These are phyloP conservation scores for Athalia circularis DNA, from an alignment of 2,888 invertebrate species.

Conservation along the genomic window DNA sequence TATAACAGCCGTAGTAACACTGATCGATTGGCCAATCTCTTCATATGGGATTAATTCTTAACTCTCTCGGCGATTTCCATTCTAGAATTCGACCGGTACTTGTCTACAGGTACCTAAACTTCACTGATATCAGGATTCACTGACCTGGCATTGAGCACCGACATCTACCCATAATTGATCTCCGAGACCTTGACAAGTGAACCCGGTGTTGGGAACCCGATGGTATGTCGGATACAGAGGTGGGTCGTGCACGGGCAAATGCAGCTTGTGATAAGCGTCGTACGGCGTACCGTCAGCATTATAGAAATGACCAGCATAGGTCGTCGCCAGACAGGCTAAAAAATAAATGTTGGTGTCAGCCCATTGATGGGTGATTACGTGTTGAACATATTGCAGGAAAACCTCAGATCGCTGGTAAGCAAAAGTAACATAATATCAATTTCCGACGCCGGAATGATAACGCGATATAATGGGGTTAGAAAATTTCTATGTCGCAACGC, in stretches of 20 bases:
- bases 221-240: constrained; percentile 77
- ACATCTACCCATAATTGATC: constrained; percentile 76
- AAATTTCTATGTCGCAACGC: too few species aligned
- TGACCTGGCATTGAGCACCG: constrained; percentile 76
- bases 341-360: background rate
- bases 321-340: constrained; percentile 32
- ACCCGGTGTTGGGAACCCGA: constrained; percentile 73
- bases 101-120: background rate
- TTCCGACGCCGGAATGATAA: too few species aligned
- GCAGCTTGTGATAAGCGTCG: constrained; percentile 78
- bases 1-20: background rate
- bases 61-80: background rate
- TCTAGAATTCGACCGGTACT: background rate
- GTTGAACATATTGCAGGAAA: too few species aligned
- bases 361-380: too few species aligned
- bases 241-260: constrained; percentile 76
- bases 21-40: background rate
- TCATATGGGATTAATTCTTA: background rate
- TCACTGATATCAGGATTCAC: background rate
- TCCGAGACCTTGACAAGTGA: constrained; percentile 72
- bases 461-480: too few species aligned
- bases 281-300: constrained; percentile 70
- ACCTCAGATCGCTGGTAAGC: too few species aligned
- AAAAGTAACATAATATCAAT: too few species aligned
- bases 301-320: constrained; percentile 54